Evolutionary conservation across 2,888 invertebrate genomes (phyloP), one percentile per base, ranked within the genome.

Genomic region (Morpho achilles): DNA sequence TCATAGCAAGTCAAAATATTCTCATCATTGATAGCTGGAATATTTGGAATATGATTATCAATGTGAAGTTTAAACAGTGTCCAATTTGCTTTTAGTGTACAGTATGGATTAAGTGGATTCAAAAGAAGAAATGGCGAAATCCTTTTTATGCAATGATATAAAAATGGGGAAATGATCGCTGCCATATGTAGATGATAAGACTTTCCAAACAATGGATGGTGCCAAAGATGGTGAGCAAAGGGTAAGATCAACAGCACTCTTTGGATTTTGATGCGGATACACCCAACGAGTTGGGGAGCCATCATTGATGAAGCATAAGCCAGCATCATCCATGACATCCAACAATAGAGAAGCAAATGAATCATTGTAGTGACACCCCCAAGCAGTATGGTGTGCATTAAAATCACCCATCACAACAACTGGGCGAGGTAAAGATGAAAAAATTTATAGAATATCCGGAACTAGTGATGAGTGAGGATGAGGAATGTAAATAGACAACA

Each of bases 211-310:
- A 16, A 16, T 16, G 16, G 16, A 16, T 16, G 16, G 16, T 16
- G 16, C 48, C 62, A 40, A n/a, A 59, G 4, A 56, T 2, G 5
- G 23, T 4, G 67, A 66, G 32, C 59, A 63, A 1, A 65, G 16
- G 3, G 69, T 47, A 7, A 72, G 43, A 7, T 72, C 73, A 3
- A 69, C 68, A 7, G 63, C 65, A 43, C 69, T 68, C n/a, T 59
- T 60, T 23, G 61, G 49, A 23, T 60, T 60, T 55, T 65, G 61
- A 6, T 39, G 7, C 8, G 63, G 67, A 8, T 40, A 45, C 0
- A 56, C 60, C 44, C 64, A 48, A 6, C 66, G 52, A 0, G 67
- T 67, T 7, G 66, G 64, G 0, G 65, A 65, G 1, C 69, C 70
- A 57, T 68, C 58, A 60, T 70, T 67, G 1, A 67, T 8, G 0